Base-by-base conservation (phyloP, 2,113 vertebrate species). In the Lophochroa leadbeateri region DNA sequence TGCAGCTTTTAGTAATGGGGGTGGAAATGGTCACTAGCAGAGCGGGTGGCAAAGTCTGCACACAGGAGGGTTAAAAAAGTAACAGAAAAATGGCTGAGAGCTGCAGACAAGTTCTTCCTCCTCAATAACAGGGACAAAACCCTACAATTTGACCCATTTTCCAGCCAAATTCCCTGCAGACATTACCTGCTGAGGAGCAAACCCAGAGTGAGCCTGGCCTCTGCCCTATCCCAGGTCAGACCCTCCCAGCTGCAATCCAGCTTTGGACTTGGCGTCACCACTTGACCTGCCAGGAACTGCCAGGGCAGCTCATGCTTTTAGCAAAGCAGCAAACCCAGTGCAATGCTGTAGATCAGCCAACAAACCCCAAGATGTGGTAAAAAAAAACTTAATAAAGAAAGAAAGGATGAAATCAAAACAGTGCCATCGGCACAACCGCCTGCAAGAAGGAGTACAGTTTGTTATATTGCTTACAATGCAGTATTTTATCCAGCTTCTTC, bases 401-500 rank as follows among this genome's bases (percentile, higher is more conserved):
- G 50, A 79, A 96, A 88, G 69, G 77, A 84, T 89, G 85, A 92
- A 95, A 97, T 74, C 15, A 91, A 93, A 97, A 68, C 53, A 35
- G 97, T 97, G 98, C 97, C 96, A 17, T 74, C 43, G 97, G 98
- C 97, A 97, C 97, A 63, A 80, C 94, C 58, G 98, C 98, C 98
- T 98, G 98, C 97, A 97, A 98, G 97, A 97, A 98, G 97, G 96
- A 97, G 96, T 98, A 98, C 98, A 98, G 98, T 98, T 98, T 98
- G 98, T 98, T 97, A 97, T 98, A 98, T 98, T 98, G 98, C 98
- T 98, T 98, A 98, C 98, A 98, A 98, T 98, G 98, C 98, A 98
- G 98, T 98, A 98, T 98, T 98, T 98, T 97, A 98, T 98, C 98
- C 98, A 98, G 98, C 98, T 98, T 98, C 98, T 98, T 98, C 98